Evolutionary conservation across 35 echinoderm and acorn worm genomes (phyloP).

Genomic region (Amphiura filiformis): DNA sequence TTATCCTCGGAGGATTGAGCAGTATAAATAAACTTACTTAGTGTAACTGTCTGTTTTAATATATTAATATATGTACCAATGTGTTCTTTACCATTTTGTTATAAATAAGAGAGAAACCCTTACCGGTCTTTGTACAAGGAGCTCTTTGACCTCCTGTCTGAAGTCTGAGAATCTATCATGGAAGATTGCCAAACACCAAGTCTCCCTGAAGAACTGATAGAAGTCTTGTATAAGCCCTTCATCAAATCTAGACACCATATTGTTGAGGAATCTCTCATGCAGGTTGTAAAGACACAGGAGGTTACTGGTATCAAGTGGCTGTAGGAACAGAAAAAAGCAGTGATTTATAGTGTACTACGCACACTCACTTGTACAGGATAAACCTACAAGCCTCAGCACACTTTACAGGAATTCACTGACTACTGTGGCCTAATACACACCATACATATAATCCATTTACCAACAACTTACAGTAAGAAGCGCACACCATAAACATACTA

Average conservation of each 20-base stretch:
- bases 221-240: constrained; percentile 86
- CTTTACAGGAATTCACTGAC: too few species aligned
- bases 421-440: background rate
- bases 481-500: too few species aligned
- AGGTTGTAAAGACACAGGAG: constrained; percentile 89
- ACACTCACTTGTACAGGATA: too few species aligned
- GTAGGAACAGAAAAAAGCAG: too few species aligned
- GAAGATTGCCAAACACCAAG: constrained; percentile 89
- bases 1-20: background rate
- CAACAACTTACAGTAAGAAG: background rate
- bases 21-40: background rate
- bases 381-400: too few species aligned
- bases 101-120: too few species aligned
- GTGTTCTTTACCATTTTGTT: too few species aligned
- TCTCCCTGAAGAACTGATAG: constrained; percentile 88
- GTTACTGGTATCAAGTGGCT: constrained; percentile 85
- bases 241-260: constrained; percentile 84
- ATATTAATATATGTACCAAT: background rate
- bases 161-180: constrained; percentile 96
- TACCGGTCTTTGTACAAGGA: constrained; percentile 88
- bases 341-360: too few species aligned
- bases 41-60: background rate
- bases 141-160: constrained; percentile 90
- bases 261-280: constrained; percentile 97
- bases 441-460: background rate